Base-by-base conservation (phyloP, 2,113 vertebrate species). In the Pseudonaja textilis region DNA sequence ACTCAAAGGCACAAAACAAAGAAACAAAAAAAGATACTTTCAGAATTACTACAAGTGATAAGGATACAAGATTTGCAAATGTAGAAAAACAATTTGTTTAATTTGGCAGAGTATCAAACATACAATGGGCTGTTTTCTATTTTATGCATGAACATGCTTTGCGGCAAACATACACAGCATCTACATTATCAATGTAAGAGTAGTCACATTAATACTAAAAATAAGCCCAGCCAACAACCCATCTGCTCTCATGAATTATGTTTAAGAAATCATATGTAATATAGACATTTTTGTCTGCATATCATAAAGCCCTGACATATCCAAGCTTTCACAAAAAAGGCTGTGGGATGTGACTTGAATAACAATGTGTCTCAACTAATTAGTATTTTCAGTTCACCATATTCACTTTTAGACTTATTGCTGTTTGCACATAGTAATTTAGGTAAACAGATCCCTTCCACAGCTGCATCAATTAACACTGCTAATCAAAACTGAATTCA, bases 401-500 rank as follows among this genome's bases (percentile, higher is more conserved):
- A 98, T 98, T 98, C 98, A 97, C 98, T 98, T 98, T 97, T 97
- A 97, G 98, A 97, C 96, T 95, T 98, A 98, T 98, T 98, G 97
- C 97, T 98, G 98, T 98, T 98, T 98, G 98, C 97, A 98, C 98
- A 98, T 98, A 97, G 98, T 98, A 98, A 98, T 98, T 98, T 98
- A 98, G 97, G 97, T 98, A 98, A 98, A 98, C 98, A 98, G 97
- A 98, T 98, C 97, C 96, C 96, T 98, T 98, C 97, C 97, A 97
- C 98, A 98, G 98, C 98, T 98, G 98, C 98, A 98, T 98, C 98
- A 98, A 98, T 98, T 98, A 98, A 98, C 98, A 98, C 97, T 98
- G 98, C 97, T 98, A 98, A 98, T 98, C 98, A 98, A 98, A 98
- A 98, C 98, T 98, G 98, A 98, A 98, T 98, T 98, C 98, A 98